Base-by-base conservation (phyloP, 1,140 invertebrate genomes). In the Eueides isabella region DNA sequence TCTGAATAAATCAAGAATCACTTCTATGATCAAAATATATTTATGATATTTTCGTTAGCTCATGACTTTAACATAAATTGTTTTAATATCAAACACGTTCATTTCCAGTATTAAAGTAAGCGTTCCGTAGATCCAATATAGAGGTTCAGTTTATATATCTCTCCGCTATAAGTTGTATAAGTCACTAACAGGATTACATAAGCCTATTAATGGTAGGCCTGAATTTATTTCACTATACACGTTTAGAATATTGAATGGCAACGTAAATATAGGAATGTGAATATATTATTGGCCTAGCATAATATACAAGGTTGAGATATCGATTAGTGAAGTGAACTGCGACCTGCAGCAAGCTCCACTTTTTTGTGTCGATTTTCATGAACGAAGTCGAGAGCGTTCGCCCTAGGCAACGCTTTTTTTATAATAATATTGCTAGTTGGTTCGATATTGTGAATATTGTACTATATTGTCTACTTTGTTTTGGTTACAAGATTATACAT, bases 121-220 rank as follows among this genome's bases (percentile, higher is more conserved):
- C 61, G 33, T 12, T 30, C 31, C 30, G 31, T 1, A 30, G 65
- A 73, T 68, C 65, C 55, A 38, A 73, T 73, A 63, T 68, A 66
- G 63, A 73, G 65, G 11, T 11, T 55, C 23, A 55, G 48, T 55
- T 26, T 55, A 55, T 55, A 26, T 55, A 26, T 55, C 19, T 55
- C 19, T 55, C 23, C 26, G 23, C 48, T 55, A 26, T 26, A 55
- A 55, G 19, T 26, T 55, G 48, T 55, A 55, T 55, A 55, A 55
- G 48, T 23, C 48, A 55, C 66, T 67, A 73, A 67, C 66, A 68
- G 67, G 72, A 73, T 73, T 68, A 67, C 61, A n/a, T 73, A 61
- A 67, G 23, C 35, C 55, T 31, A 44, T 44, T 67, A 69, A 28
- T 67, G 12, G 16, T 61, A 68, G 16, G 19, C 48, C 11, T 55